Conservation (phyloP, 2,797 vertebrate species). For the Sebastes aleutianus region DNA sequence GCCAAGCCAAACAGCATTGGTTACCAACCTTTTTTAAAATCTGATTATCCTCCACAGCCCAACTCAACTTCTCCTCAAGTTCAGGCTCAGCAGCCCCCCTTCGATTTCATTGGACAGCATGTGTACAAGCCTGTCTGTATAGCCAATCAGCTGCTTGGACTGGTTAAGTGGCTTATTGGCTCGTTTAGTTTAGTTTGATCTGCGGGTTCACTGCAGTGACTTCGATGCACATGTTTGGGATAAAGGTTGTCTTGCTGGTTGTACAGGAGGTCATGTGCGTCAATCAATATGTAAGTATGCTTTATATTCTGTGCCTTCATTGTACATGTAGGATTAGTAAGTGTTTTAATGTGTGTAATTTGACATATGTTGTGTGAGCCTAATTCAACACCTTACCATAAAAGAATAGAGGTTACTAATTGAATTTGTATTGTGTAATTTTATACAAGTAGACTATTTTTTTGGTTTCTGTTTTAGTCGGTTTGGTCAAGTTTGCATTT, state of each 20-base stretch:
- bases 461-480: background rate
- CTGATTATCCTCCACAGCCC: background rate
- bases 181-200: background rate
- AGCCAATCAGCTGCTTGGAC: background rate
- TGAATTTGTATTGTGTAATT: background rate
- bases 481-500: background rate
- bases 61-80: background rate
- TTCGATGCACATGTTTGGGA: background rate
- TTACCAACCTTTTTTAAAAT: background rate
- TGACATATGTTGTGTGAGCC: background rate
- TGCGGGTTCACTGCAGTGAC: background rate
- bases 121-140: background rate
- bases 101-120: background rate
- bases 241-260: background rate
- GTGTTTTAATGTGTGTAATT: background rate
- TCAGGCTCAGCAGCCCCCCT: background rate
- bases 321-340: background rate
- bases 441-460: background rate
- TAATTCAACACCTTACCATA: background rate
- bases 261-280: background rate
- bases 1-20: background rate
- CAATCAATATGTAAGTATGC: background rate
- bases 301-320: background rate
- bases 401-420: background rate
- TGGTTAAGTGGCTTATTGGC: background rate